phyloP scores from a whole-genome alignment of 1,140 invertebrate genomes.

The Plectus sambesii region DNA sequence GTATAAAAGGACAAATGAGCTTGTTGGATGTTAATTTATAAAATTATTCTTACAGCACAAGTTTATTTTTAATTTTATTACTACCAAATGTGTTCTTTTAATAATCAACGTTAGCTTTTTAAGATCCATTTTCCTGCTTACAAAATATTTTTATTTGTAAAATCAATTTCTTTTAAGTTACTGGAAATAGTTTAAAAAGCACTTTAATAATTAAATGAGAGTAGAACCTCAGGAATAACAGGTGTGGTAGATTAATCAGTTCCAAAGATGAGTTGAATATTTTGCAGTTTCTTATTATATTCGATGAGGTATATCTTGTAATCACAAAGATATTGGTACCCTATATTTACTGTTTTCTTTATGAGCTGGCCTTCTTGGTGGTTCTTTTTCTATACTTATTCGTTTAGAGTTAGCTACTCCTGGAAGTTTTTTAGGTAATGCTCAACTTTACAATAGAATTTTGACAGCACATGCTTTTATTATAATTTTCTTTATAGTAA shows the following conservation, averaged over 20 bases:
- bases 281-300: no score
- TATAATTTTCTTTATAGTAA: constrained; percentile 69
- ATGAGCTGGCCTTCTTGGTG: constrained; percentile 57
- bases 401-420: constrained; percentile 57
- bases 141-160: no score
- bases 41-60: constrained; percentile 21
- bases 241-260: no score
- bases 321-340: constrained; percentile 65
- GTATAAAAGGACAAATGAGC: background rate
- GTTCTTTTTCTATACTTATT: constrained; percentile 57
- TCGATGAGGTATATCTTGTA: constrained; percentile 47
- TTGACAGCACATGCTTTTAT: constrained; percentile 62
- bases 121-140: no score
- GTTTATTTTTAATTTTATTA: constrained; percentile 24
- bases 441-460: constrained; percentile 61
- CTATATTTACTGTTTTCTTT: constrained; percentile 62
- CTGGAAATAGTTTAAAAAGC: no score
- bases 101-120: no score
- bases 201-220: no score
- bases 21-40: constrained; percentile 9
- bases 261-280: no score
- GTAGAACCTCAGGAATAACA: no score
- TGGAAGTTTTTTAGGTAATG: constrained; percentile 55
- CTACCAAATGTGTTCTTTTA: constrained; percentile 13
- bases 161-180: no score